Conservation (phyloP, 2,113 vertebrate species). For the Condylura cristata region DNA sequence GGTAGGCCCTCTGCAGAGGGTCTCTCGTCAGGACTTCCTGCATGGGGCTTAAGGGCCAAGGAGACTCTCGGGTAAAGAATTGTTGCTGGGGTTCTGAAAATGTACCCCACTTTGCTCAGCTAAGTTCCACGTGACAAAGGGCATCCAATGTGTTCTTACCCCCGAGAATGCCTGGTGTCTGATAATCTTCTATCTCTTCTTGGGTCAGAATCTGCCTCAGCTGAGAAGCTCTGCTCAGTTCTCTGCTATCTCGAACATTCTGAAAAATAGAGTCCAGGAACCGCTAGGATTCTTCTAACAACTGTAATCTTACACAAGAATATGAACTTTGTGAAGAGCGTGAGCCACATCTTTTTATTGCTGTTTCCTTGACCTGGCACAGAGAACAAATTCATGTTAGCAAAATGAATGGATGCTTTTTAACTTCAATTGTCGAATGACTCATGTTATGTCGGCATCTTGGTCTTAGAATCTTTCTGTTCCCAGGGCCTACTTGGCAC, state of each 20-base stretch:
- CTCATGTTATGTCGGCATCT: neutral
- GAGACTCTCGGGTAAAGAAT: neutral
- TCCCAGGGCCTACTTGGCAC: neutral
- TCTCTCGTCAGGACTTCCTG: neutral
- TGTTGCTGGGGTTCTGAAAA: neutral
- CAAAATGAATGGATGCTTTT: neutral
- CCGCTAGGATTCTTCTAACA: neutral
- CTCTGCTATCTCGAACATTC: neutral
- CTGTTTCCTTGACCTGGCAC: neutral
- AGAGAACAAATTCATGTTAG: neutral
- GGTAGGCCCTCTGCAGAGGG: neutral
- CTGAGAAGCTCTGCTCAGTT: neutral
- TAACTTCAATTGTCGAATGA: neutral
- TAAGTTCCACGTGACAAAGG: neutral
- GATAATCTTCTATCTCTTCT: neutral
- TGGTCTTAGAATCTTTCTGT: neutral
- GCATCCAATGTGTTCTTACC: neutral
- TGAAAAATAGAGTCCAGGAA: neutral
- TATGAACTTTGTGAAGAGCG: neutral
- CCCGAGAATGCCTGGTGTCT: neutral
- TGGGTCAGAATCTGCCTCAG: neutral
- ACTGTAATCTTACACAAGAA: too few species aligned
- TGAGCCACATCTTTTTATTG: neutral
- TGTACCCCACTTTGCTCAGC: neutral
- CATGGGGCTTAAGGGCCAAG: neutral